Percentiles rank a stretch among this genome's conserved stretches.
Conservation (phyloP, 2,113 vertebrate genomes). For the Alexandromys fortis region DNA sequence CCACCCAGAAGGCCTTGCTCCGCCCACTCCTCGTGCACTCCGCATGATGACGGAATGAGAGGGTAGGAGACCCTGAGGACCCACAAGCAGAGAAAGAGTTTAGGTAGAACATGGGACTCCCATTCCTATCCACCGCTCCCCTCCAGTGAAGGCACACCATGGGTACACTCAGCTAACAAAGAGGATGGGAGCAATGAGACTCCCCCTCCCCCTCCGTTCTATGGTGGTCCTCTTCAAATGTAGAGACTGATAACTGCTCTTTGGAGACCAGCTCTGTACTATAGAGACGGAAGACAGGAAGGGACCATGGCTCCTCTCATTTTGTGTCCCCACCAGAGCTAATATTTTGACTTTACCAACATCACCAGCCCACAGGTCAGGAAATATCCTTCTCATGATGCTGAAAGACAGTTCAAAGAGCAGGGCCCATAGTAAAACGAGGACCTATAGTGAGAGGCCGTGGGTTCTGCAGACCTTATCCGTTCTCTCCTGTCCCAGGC, state of each 20-base stretch:
- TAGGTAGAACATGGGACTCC: not conserved
- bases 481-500: not conserved
- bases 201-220: fast-evolving
- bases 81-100: not conserved
- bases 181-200: not conserved
- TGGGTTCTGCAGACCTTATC: too few species aligned
- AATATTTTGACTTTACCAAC: not conserved
- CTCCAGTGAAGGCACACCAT: not conserved
- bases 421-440: too few species aligned
- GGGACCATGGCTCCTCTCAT: fast-evolving
- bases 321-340: not conserved
- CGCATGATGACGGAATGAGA: slow-evolving; percentile 83
- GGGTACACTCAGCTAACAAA: not conserved
- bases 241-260: not conserved
- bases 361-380: not conserved
- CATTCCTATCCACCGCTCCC: not conserved
- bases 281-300: not conserved
- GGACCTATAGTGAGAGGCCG: not conserved
- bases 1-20: slow-evolving; percentile 74
- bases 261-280: not conserved
- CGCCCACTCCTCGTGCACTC: slow-evolving; percentile 78
- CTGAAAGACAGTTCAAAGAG: not conserved
- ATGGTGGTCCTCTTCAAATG: not conserved
- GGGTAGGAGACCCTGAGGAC: not conserved
- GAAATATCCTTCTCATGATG: not conserved